phyloP scores from a whole-genome alignment of 1,140 invertebrate genomes.

The Bradysia coprophila region DNA sequence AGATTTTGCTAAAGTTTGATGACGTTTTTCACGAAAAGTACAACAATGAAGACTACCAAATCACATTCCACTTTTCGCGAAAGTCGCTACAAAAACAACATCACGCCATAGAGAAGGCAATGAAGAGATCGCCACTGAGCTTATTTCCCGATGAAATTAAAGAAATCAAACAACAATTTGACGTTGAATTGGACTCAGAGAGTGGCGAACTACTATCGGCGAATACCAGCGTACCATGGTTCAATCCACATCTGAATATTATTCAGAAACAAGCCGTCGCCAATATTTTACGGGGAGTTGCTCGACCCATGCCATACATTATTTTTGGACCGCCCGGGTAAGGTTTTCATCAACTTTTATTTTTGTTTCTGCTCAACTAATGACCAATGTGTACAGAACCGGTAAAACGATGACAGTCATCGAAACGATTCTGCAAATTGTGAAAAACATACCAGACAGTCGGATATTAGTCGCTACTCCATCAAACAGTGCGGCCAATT shows the following conservation, averaged over 20 bases:
- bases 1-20: slow-evolving; percentile 55
- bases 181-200: slow-evolving; percentile 14
- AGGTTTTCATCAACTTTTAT: too few relatives aligned
- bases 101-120: slow-evolving; percentile 37
- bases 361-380: too few relatives aligned
- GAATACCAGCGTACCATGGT: slow-evolving; percentile 36
- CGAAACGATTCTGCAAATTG: slow-evolving; percentile 69
- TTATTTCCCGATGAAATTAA: slow-evolving; percentile 40
- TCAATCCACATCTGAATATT: slow-evolving; percentile 53
- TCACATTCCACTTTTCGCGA: slow-evolving; percentile 38
- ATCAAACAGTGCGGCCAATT: slow-evolving; percentile 75
- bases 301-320: slow-evolving; percentile 64
- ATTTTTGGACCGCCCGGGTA: slow-evolving; percentile 90
- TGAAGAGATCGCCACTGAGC: slow-evolving; percentile 32
- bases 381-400: too few relatives aligned
- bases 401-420: slow-evolving; percentile 89
- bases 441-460: slow-evolving; percentile 36
- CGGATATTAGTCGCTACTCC: slow-evolving; percentile 68
- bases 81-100: slow-evolving; percentile 40
- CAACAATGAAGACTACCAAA: slow-evolving; percentile 39
- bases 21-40: slow-evolving; percentile 47
- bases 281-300: slow-evolving; percentile 55
- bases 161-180: slow-evolving; percentile 14
- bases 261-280: slow-evolving; percentile 60
- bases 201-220: slow-evolving; percentile 5